Percentiles rank a stretch among this genome's conserved stretches.
These are phyloP conservation scores for Corella eumyota DNA, from an alignment of 23 tunicate species.

Conservation along the genomic window DNA sequence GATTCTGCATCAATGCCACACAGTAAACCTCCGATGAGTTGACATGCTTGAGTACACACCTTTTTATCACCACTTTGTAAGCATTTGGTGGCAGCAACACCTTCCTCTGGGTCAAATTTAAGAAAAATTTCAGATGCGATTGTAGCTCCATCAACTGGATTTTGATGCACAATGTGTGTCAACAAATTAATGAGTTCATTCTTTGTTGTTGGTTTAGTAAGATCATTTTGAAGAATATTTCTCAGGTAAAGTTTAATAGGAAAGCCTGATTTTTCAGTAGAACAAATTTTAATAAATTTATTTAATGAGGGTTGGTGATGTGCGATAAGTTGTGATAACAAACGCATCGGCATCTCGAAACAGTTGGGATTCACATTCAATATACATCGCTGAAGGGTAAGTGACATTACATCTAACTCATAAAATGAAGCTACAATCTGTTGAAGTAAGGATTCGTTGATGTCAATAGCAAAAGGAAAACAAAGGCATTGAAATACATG, in stretches of 20 bases:
- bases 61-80: conserved; percentile 5
- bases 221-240: not conserved
- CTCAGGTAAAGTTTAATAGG: conserved; percentile 1
- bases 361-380: not conserved
- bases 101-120: not conserved
- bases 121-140: conserved; percentile 5
- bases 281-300: conserved; percentile 7
- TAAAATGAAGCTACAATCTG: conserved; percentile 17
- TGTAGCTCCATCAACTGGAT: not conserved
- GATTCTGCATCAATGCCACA: conserved; percentile 3
- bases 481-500: conserved; percentile 25
- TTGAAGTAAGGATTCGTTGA: conserved; percentile 20
- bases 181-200: conserved; percentile 15
- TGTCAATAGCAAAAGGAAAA: conserved; percentile 42
- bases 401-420: conserved; percentile 17
- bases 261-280: conserved; percentile 1
- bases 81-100: not conserved
- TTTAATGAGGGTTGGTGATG: conserved; percentile 17
- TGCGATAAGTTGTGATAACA: conserved; percentile 6
- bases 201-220: conserved; percentile 5
- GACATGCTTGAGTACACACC: conserved; percentile 18
- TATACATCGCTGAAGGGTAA: conserved; percentile 8
- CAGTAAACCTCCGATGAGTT: conserved; percentile 20
- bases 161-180: conserved; percentile 3
- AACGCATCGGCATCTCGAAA: conserved; percentile 19